Conservation (phyloP, 2,797 vertebrate genomes). For the Scolopax rusticola region DNA sequence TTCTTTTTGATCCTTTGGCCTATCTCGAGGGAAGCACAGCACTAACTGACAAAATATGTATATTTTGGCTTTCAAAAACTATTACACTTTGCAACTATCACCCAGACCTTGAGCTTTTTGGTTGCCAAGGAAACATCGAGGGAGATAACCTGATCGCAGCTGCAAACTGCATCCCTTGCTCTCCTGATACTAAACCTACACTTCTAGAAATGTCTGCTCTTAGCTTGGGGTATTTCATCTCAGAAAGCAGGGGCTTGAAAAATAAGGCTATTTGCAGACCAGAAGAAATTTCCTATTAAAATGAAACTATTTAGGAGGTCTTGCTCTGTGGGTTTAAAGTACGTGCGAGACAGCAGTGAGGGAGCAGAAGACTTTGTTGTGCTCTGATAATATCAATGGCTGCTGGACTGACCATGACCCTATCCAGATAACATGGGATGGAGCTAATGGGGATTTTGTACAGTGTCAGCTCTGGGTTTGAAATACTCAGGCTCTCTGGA, state of each 20-base stretch:
- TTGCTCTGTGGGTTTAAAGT: background rate
- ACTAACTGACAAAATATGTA: constrained; percentile 62
- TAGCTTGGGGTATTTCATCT: background rate
- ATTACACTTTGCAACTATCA: constrained; percentile 59
- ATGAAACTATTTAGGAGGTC: background rate
- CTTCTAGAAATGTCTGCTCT: background rate
- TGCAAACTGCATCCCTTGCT: background rate
- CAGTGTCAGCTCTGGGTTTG: background rate
- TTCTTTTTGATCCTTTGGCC: constrained; percentile 53
- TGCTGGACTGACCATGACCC: background rate
- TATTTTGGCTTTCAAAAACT: constrained; percentile 66
- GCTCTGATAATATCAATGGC: fast-evolving
- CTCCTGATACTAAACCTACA: background rate
- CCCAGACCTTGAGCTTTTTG: constrained; percentile 50
- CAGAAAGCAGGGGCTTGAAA: background rate
- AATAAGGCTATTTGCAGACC: background rate
- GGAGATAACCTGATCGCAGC: constrained; percentile 46
- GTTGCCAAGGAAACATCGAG: constrained; percentile 58
- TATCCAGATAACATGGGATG: background rate
- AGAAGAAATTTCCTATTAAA: background rate
- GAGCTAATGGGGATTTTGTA: background rate
- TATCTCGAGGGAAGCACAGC: constrained; percentile 51
- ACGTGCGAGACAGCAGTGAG: fast-evolving
- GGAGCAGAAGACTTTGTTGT: background rate
- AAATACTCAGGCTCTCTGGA: background rate